A percentile compares a stretch with the other conserved stretches of the same genome.
Conservation (phyloP, 2,797 vertebrate genomes). For the Pyrocephalus nanus region DNA sequence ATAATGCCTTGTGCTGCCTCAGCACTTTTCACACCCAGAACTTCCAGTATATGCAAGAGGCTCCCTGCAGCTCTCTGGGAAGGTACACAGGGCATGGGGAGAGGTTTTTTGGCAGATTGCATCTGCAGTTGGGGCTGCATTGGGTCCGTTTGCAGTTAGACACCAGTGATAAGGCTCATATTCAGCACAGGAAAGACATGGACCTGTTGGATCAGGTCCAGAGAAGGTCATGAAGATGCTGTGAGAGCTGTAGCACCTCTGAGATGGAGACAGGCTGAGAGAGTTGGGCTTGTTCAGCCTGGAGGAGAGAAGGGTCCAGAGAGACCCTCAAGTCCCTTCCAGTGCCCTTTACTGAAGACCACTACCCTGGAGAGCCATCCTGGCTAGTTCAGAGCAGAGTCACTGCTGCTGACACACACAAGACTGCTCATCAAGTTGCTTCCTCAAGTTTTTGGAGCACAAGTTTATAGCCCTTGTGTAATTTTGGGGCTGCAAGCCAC, state of each 20-base stretch:
- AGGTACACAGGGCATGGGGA: not conserved
- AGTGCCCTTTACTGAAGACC: not conserved
- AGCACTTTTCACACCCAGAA: not conserved
- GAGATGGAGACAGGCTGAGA: not conserved
- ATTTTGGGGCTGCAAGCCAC: not conserved
- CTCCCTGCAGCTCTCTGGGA: not conserved
- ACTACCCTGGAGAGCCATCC: not conserved
- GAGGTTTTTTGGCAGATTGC: not conserved
- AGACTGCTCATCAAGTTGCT: not conserved
- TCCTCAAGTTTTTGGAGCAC: not conserved
- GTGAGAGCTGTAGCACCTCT: not conserved
- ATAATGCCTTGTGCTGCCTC: not conserved
- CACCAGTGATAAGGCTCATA: not conserved
- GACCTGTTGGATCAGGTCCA: too few relatives aligned
- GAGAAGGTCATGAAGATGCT: not conserved
- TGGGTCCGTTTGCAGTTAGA: not conserved
- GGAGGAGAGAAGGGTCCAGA: not conserved
- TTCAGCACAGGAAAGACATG: not conserved
- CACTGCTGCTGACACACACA: not conserved
- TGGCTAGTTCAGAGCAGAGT: not conserved
- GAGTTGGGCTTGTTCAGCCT: rapidly evolving
- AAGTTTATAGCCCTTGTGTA: not conserved
- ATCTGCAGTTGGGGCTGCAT: not conserved
- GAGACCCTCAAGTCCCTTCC: not conserved
- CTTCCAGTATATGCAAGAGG: rapidly evolving